phyloP scores from a whole-genome alignment of 2,888 invertebrate species.

The Eupithecia vulgata region DNA sequence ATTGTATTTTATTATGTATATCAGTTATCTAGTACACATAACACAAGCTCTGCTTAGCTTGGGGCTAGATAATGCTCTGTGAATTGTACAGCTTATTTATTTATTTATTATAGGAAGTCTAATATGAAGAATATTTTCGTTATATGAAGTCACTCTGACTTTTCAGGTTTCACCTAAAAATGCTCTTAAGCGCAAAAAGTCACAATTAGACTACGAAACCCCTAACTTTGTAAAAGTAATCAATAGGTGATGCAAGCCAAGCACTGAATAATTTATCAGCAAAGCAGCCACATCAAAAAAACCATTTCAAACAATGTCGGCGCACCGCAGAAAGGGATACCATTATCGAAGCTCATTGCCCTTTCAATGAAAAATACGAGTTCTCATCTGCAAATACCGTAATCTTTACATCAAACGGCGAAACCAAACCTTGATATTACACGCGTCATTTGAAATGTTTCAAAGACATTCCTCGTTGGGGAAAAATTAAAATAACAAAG shows the following conservation, averaged over 20 bases:
- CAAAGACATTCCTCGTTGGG: conserved; percentile 79
- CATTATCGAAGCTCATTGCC: conserved; percentile 66
- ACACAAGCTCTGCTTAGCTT: no score
- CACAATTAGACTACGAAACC: not conserved
- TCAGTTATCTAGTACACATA: no score
- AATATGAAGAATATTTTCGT: no score
- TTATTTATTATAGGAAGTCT: no score
- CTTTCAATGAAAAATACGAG: conserved; percentile 73
- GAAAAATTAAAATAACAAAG: conserved; percentile 82
- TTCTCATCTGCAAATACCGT: conserved; percentile 71
- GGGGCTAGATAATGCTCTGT: no score
- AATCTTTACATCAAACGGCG: conserved; percentile 81
- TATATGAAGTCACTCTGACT: not conserved
- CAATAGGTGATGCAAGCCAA: conserved; percentile 20
- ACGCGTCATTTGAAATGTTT: conserved; percentile 81
- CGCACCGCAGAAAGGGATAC: conserved; percentile 67
- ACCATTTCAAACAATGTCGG: conserved; percentile 58
- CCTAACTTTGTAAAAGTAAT: conserved; percentile 29
- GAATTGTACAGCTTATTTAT: no score
- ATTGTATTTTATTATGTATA: no score
- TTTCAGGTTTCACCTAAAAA: not conserved
- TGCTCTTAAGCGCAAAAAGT: not conserved
- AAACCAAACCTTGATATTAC: conserved; percentile 77
- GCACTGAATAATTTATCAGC: conserved; percentile 45
- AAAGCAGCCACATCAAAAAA: conserved; percentile 65